Base-by-base conservation (phyloP, 1,140 invertebrate species). In the Caenorhabditis inopinata region DNA sequence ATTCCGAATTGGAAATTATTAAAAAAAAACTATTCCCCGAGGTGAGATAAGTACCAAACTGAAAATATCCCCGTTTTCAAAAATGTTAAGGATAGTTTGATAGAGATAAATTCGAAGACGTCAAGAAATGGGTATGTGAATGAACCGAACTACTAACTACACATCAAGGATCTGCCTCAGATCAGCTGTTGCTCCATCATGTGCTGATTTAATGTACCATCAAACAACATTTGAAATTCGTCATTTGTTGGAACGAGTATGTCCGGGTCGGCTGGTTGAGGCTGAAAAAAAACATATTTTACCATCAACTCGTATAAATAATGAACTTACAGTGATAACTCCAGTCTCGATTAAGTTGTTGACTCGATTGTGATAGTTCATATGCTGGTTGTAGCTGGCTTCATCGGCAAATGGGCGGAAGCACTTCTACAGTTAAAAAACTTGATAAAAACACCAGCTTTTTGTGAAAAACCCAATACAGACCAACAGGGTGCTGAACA, bases 291-390 rank as follows among this genome's bases (percentile, higher is more conserved):
- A 42, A 42, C 27, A 1, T 3, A 11, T 14, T 32, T 12, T 4
- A n/a, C 12, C 16, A 42, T 38, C 11, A 77, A 38, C 18, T 21
- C 23, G 4, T 21, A 9, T 12, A 14, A 79, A n/a, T n/a, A n/a
- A n/a, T n/a, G n/a, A n/a, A 76, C 49, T 35, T 16, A 86, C 84
- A 45, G 83, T 53, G 18, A 81, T 77, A 3, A 29, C 74, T 68
- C 80, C 80, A 29, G 53, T 27, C 7, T 81, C 53, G 7, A 81
- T 81, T 45, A 81, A 32, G 3, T 68, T 12, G 18, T 81, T 81
- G 3, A 87, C 83, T 38, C 87, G 83, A 45, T 85, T 87, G 74
- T 87, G 86, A 38, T 87, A 88, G 58, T 82, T 84, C 75, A 88
- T 85, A 47, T 87, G 86, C 32, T 85, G 86, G 29, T 88, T 85